These are phyloP conservation scores for Melanostigma gelatinosum DNA, from an alignment of 2,113 vertebrate species.

Conservation along the genomic window DNA sequence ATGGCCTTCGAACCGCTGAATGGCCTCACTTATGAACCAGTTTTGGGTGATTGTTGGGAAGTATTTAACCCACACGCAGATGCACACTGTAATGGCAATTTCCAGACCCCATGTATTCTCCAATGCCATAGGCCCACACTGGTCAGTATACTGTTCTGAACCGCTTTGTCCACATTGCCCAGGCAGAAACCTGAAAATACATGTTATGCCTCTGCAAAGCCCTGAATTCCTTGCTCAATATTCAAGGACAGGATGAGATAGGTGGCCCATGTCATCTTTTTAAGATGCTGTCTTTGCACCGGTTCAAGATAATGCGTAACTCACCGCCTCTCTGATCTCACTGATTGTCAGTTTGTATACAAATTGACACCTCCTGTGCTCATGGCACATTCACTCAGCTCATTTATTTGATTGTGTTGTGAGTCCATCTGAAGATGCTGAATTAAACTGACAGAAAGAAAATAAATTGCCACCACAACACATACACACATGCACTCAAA, in stretches of 20 bases:
- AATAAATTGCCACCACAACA: not conserved
- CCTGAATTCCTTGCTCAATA: not conserved
- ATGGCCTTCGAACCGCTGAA: conserved; percentile 43
- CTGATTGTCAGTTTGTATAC: not conserved
- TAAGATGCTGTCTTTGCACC: not conserved
- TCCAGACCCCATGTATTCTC: not conserved
- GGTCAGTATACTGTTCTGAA: not conserved
- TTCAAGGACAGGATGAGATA: not conserved
- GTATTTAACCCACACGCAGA: conserved; percentile 26
- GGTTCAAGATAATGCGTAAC: not conserved
- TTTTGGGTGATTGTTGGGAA: conserved; percentile 51
- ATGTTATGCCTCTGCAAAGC: not conserved
- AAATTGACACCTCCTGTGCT: not conserved
- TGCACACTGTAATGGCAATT: not conserved
- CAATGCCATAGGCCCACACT: not conserved
- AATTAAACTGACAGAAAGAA: not conserved
- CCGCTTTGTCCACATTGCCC: not conserved
- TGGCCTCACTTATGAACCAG: conserved; percentile 36
- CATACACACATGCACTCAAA: no score
- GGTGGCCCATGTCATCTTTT: not conserved
- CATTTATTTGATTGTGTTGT: not conserved
- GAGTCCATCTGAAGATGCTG: not conserved
- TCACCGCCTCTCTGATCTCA: not conserved
- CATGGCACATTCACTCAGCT: not conserved
- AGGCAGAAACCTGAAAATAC: not conserved